A percentile compares a stretch with the other conserved stretches of the same genome.
Evolutionary conservation across 2,888 invertebrate genomes (phyloP).

Genomic region (Carpatolechia fugitivella): DNA sequence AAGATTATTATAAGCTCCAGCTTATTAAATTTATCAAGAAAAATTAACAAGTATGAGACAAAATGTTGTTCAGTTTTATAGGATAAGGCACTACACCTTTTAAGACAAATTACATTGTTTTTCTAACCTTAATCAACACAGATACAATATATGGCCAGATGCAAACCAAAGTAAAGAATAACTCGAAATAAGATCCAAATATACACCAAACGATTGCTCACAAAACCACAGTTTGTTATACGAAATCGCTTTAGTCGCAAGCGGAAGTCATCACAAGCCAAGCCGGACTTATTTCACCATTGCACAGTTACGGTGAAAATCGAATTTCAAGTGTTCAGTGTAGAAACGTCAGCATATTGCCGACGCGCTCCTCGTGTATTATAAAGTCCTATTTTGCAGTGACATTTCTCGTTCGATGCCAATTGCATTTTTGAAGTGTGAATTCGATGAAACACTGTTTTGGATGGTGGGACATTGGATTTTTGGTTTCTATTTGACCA

Average conservation of each 20-base stretch:
- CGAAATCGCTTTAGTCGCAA: slow-evolving; percentile 19
- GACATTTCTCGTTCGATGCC: slow-evolving; percentile 71
- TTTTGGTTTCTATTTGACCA: too few species aligned
- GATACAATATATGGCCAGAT: too few species aligned
- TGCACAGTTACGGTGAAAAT: slow-evolving; percentile 59
- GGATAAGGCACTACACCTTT: background rate
- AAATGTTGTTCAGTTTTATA: background rate
- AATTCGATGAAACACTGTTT: too few species aligned
- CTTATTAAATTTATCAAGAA: too few species aligned
- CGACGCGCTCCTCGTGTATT: slow-evolving; percentile 61
- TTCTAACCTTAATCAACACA: too few species aligned
- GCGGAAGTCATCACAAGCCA: slow-evolving; percentile 23
- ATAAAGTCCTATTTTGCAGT: slow-evolving; percentile 71
- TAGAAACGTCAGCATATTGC: slow-evolving; percentile 68
- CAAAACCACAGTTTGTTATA: background rate
- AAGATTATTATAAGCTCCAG: too few species aligned
- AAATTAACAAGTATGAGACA: too few species aligned
- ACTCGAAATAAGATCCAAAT: too few species aligned
- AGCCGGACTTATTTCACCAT: slow-evolving; percentile 48
- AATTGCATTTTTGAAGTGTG: slow-evolving; percentile 75
- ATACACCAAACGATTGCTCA: too few species aligned
- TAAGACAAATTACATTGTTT: too few species aligned
- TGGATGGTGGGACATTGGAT: too few species aligned
- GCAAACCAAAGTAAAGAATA: too few species aligned
- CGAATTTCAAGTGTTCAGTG: slow-evolving; percentile 57